Percentiles rank a stretch among this genome's conserved stretches.
These are phyloP conservation scores for Morone saxatilis DNA, from an alignment of 2,113 vertebrate species.

Conservation along the genomic window DNA sequence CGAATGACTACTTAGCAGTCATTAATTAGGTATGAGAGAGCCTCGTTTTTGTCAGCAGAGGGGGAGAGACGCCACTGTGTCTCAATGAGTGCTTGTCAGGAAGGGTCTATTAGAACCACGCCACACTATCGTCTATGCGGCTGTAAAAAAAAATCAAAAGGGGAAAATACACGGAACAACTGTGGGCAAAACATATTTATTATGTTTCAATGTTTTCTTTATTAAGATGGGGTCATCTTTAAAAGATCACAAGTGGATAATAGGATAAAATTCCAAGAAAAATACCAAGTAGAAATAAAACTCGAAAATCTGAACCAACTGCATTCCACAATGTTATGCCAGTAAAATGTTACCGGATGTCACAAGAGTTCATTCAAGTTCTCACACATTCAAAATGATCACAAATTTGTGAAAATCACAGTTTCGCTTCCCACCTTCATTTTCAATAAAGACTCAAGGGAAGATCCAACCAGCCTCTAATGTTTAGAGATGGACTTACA, in stretches of 20 bases:
- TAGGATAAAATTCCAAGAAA: background rate
- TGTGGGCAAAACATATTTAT: constrained; percentile 31
- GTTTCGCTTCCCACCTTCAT: background rate
- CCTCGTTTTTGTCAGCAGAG: constrained; percentile 35
- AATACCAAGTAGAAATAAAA: background rate
- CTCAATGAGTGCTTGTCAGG: constrained; percentile 50
- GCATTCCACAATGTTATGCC: background rate
- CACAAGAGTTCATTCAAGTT: background rate
- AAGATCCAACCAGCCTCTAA: background rate
- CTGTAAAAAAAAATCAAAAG: constrained; percentile 5
- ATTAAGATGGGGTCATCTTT: background rate
- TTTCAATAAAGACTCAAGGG: background rate
- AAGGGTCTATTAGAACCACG: constrained; percentile 32
- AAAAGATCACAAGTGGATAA: constrained; percentile 8
- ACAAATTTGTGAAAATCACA: background rate
- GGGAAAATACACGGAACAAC: background rate
- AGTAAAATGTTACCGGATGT: background rate
- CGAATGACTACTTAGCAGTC: constrained; percentile 69
- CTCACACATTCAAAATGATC: background rate
- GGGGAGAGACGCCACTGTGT: constrained; percentile 43
- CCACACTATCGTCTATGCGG: background rate
- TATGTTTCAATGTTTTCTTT: background rate
- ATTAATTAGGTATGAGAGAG: constrained; percentile 70
- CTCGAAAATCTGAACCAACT: too few species aligned
- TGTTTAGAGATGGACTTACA: constrained; percentile 82